Evolutionary conservation across 2,113 vertebrate genomes (phyloP).

Genomic region (Oxygymnocypris stewartii): DNA sequence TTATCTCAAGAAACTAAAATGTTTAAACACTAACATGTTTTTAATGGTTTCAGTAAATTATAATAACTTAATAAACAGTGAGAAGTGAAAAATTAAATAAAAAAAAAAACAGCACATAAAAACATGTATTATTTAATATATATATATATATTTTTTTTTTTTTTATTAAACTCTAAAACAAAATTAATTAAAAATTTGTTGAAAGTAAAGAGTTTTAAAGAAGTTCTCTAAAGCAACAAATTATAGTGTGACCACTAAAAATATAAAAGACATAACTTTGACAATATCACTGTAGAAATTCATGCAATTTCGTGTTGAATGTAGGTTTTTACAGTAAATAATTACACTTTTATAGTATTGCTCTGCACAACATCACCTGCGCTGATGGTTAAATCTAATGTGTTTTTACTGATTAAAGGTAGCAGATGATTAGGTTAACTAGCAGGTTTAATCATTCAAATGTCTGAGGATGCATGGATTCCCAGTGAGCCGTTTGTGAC

Average conservation of each 20-base stretch:
- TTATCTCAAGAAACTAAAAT: neutral
- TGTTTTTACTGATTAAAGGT: neutral
- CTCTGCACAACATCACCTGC: neutral
- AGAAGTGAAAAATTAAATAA: too few species aligned
- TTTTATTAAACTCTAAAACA: neutral
- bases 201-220: too few species aligned
- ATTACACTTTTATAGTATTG: neutral
- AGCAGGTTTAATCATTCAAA: neutral
- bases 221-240: neutral
- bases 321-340: neutral
- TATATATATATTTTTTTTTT: too few species aligned
- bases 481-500: neutral
- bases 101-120: neutral
- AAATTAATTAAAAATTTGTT: too few species aligned
- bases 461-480: neutral
- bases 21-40: too few species aligned
- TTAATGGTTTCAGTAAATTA: neutral
- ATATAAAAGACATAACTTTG: neutral
- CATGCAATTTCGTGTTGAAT: neutral
- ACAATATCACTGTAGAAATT: neutral
- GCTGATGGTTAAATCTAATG: too few species aligned
- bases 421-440: neutral
- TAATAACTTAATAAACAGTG: too few species aligned
- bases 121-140: too few species aligned
- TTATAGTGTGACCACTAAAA: neutral